phyloP scores from a whole-genome alignment of 2,888 invertebrate species.

The Cremastobaeus sp. region DNA sequence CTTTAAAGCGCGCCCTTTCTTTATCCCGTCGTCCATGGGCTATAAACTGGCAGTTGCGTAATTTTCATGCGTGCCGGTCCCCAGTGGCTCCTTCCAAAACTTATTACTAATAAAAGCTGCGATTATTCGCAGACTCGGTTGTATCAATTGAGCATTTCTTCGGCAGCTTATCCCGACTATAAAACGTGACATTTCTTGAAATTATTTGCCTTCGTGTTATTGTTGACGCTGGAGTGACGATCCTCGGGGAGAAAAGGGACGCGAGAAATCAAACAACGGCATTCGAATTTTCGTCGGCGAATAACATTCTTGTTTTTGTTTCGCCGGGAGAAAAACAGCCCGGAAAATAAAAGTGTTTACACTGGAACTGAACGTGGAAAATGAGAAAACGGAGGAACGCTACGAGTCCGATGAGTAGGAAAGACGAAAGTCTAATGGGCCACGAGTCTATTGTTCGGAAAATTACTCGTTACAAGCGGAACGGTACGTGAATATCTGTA shows the following conservation, averaged over 20 bases:
- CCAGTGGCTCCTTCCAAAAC: slow-evolving; percentile 25
- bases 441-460: slow-evolving; percentile 35
- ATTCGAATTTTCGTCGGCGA: too few relatives aligned
- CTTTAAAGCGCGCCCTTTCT: slow-evolving; percentile 39
- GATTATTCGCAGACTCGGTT: slow-evolving; percentile 27
- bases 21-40: slow-evolving; percentile 29
- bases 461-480: slow-evolving; percentile 26
- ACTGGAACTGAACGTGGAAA: background rate
- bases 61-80: slow-evolving; percentile 36
- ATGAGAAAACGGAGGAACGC: background rate
- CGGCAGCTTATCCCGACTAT: background rate
- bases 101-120: slow-evolving; percentile 39
- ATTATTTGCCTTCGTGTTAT: slow-evolving; percentile 7
- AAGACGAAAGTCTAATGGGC: slow-evolving; percentile 20
- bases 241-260: background rate
- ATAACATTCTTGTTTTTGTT: too few relatives aligned
- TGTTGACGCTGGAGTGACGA: background rate
- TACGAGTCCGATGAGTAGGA: background rate
- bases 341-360: background rate
- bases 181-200: slow-evolving; percentile 13
- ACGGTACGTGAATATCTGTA: slow-evolving; percentile 28
- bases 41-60: slow-evolving; percentile 45
- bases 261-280: too few relatives aligned
- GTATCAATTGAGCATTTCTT: slow-evolving; percentile 14
- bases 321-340: too few relatives aligned